Conservation (phyloP, 2,797 vertebrate genomes). For the Chaetodon trifasciatus region DNA sequence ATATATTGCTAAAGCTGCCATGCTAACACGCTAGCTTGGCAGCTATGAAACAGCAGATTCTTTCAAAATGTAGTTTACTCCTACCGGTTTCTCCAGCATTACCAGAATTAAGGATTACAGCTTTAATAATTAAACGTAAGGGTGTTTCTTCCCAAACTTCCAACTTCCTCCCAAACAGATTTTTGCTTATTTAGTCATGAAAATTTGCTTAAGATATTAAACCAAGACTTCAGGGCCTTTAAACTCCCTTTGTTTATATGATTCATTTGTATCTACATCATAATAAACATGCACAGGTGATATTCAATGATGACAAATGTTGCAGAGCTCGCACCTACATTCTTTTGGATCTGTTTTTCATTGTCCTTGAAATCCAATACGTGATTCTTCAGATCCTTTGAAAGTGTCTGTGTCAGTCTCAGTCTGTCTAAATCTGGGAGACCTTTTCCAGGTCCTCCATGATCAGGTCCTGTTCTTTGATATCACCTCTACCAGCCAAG, state of each 20-base stretch:
- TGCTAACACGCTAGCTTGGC: too few relatives aligned
- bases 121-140: neutral
- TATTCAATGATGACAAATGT: neutral
- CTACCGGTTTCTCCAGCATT: too few relatives aligned
- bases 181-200: neutral
- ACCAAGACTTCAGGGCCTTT: neutral
- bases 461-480: slow-evolving; percentile 82
- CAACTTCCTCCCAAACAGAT: neutral
- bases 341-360: neutral
- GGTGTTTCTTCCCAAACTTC: neutral
- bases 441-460: slow-evolving; percentile 84
- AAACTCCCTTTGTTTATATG: neutral
- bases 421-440: slow-evolving; percentile 69
- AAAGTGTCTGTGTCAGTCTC: neutral
- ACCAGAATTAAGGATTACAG: too few relatives aligned
- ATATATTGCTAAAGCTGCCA: too few relatives aligned
- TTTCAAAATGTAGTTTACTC: too few relatives aligned
- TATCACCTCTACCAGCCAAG: slow-evolving; percentile 64
- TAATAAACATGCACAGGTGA: slow-evolving; percentile 7
- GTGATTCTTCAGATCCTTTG: neutral
- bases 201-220: neutral
- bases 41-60: too few relatives aligned
- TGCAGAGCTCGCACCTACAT: slow-evolving; percentile 5
- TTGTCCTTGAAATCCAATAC: neutral
- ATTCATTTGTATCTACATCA: neutral